These are phyloP conservation scores for Drosophila melanogaster DNA, from an alignment of 1,140 invertebrate species.

Conservation along the genomic window Release_6_plus_ISO1_MT NT_037436.4:20170501-20171000, in stretches of 20 bases:
- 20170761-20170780: constrained; percentile 2
- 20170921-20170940: no score
- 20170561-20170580: constrained; percentile 55
- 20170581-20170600: constrained; percentile 60
- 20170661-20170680: constrained; percentile 13
- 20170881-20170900: no score
- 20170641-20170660: constrained; percentile 45
- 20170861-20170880: no score
- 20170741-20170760: constrained; percentile 13
- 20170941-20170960: no score
- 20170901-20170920: no score
- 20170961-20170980: no score
- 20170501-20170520: constrained; percentile 15
- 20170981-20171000: neutral
- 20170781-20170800: neutral
- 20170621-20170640: constrained; percentile 75
- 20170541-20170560: constrained; percentile 36
- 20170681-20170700: neutral
- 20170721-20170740: constrained; percentile 34
- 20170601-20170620: constrained; percentile 73
- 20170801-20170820: constrained; percentile 16
- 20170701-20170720: neutral
- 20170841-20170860: no score
- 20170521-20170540: constrained; percentile 38
- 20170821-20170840: no score